These are phyloP conservation scores for Dryobota labecula DNA, from an alignment of 2,888 invertebrate genomes.

Conservation along the genomic window DNA sequence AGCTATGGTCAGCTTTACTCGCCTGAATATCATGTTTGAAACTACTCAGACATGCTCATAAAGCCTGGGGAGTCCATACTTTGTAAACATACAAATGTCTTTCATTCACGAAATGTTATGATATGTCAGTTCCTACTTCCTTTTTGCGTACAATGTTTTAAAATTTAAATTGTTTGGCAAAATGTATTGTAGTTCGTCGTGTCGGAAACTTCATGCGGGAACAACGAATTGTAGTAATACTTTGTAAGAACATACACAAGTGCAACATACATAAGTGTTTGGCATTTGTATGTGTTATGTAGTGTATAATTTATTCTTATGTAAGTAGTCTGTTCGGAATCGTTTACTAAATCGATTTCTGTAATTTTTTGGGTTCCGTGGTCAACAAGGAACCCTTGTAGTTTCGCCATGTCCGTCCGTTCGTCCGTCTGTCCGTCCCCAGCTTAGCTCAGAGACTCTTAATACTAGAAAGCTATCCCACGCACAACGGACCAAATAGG, in stretches of 20 bases:
- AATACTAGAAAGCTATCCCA: too few relatives aligned
- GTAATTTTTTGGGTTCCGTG: too few relatives aligned
- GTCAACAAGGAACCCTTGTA: too few relatives aligned
- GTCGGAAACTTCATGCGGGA: background rate
- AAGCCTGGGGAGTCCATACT: conserved; percentile 10
- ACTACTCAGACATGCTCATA: conserved; percentile 20
- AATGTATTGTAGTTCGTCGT: conserved; percentile 9
- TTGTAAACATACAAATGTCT: conserved; percentile 31
- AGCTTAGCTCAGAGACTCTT: too few relatives aligned
- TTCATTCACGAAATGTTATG: conserved; percentile 35
- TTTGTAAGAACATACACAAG: background rate
- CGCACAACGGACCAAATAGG: too few relatives aligned
- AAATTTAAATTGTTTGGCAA: conserved; percentile 47
- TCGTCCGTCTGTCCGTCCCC: too few relatives aligned
- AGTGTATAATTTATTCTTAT: background rate
- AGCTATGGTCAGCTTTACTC: too few relatives aligned
- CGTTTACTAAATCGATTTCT: too few relatives aligned
- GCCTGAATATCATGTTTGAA: conserved; percentile 21
- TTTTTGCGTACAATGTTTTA: conserved; percentile 13
- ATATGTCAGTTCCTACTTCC: background rate
- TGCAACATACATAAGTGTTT: background rate
- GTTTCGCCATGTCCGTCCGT: too few relatives aligned
- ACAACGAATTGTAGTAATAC: background rate
- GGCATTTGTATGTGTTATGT: background rate
- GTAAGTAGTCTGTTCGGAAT: too few relatives aligned